Evolutionary conservation across 2,113 vertebrate species (phyloP), one percentile per base, ranked within the genome.

Genomic region (Megaceryle maxima): DNA sequence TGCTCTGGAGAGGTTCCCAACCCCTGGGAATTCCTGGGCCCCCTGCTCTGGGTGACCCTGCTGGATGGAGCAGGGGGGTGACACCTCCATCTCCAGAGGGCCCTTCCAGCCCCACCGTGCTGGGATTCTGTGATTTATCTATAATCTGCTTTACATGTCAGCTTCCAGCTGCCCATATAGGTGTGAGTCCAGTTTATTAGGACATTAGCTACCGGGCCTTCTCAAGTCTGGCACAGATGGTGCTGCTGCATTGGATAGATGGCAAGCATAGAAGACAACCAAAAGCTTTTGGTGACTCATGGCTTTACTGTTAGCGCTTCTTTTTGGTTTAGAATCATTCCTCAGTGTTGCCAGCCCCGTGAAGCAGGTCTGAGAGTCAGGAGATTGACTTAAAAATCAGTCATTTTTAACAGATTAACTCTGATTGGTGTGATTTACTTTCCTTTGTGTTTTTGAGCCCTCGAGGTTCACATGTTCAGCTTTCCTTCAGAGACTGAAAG

Each of bases 91-190:
- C 55, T 56, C 28, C 16, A 56, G 51, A 56, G 55, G 55, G 10
- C 51, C 51, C 14, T 53, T 28, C 51, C 26, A 53, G 14, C 51
- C 29, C 29, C 10, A 19, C 55, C 9, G 18, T 56, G 29, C 29
- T 31, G 28, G 29, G 55, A 56, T 56, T 19, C 29, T 56, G 55
- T 31, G 55, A n/a, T 88, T 81, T 24, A 56, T 28, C 63, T 81
- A 0, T 28, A 10, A 26, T 35, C 37, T 88, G 46, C n/a, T 56
- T 63, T 51, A 13, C 0, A 3, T n/a, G 16, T 57, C 60, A 17
- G 41, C 60, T 74, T 41, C 83, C 46, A 41, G 50, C 51, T 90
- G 50, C 46, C 46, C 6, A 0, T 13, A 4, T 7, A 9, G 5
- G 9, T 50, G 2, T 41, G 28, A 29, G 13, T 43, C 76, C 64